Percentiles rank a stretch among this genome's conserved stretches.
These are phyloP conservation scores for Ephialtes manifestator DNA, from an alignment of 2,888 invertebrate genomes.

Conservation along the genomic window DNA sequence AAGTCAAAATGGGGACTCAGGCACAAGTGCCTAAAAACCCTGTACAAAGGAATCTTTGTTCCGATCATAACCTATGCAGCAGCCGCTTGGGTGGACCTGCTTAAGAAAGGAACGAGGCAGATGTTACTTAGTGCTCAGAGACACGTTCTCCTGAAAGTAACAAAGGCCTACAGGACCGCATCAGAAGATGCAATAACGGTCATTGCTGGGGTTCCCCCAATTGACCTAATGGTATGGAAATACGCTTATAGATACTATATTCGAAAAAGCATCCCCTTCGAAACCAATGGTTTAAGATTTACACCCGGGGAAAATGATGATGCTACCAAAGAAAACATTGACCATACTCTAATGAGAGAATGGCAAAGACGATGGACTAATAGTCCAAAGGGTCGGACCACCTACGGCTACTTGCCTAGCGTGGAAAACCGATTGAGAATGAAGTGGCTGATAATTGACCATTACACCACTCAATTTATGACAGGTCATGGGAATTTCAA, in stretches of 20 bases:
- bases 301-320: neutral
- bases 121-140: slow-evolving; percentile 4
- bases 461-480: too few species aligned
- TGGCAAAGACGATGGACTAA: neutral
- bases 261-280: neutral
- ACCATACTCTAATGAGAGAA: neutral
- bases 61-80: slow-evolving; percentile 49
- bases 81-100: slow-evolving; percentile 48
- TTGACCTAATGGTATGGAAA: neutral
- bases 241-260: neutral
- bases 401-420: neutral
- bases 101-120: neutral
- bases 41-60: slow-evolving; percentile 48
- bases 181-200: neutral
- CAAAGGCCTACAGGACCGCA: neutral
- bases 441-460: too few species aligned
- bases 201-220: neutral
- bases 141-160: neutral
- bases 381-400: neutral
- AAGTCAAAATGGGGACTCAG: slow-evolving; percentile 59
- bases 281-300: neutral
- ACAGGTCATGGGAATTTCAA: too few species aligned
- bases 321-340: neutral
- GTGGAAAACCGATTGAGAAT: too few species aligned
- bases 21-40: neutral